Percentiles rank a stretch among this genome's conserved stretches.
These are phyloP conservation scores for Ibycter americanus DNA, from an alignment of 2,797 vertebrate genomes.

Conservation along the genomic window DNA sequence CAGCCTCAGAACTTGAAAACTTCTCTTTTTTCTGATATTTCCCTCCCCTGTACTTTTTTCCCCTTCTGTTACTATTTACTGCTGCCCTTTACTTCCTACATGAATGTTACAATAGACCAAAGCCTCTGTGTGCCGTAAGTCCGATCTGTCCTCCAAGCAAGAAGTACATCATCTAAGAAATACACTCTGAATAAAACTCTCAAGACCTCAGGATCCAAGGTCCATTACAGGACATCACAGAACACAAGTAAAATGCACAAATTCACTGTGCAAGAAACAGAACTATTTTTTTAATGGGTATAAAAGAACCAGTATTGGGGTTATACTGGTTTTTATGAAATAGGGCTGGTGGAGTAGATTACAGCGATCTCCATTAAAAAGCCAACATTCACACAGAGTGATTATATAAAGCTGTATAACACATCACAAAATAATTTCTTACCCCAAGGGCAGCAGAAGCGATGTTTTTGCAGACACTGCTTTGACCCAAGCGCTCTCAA, in stretches of 20 bases:
- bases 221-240: background rate
- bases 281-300: background rate
- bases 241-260: background rate
- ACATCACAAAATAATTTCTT: background rate
- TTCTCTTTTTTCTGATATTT: background rate
- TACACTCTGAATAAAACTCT: background rate
- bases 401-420: background rate
- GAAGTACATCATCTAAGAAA: background rate
- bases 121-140: slow-evolving; percentile 11
- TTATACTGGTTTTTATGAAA: background rate
- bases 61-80: background rate
- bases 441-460: background rate
- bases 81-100: slow-evolving; percentile 1
- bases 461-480: background rate
- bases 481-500: background rate
- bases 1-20: background rate
- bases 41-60: background rate
- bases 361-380: background rate
- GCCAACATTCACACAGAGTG: background rate
- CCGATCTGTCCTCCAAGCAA: background rate
- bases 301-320: background rate
- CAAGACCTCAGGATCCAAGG: background rate
- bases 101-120: background rate
- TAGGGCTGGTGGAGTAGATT: background rate
- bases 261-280: background rate